These are phyloP conservation scores for Tetanocera ferruginea DNA, from an alignment of 2,888 invertebrate species.

Conservation along the genomic window DNA sequence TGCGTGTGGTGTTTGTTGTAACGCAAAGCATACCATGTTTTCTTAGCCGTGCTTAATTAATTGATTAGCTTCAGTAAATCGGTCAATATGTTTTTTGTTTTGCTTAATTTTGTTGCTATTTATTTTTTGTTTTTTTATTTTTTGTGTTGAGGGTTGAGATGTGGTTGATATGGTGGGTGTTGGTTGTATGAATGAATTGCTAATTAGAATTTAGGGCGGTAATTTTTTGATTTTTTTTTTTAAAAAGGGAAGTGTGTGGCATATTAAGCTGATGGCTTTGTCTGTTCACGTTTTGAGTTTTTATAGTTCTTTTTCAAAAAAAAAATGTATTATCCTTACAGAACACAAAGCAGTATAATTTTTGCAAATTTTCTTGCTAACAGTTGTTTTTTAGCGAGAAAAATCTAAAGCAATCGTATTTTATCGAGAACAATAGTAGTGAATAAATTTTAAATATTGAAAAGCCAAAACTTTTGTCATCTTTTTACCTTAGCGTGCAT, in stretches of 20 bases:
- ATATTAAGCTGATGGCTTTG: background rate
- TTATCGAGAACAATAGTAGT: background rate
- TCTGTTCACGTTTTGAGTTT: background rate
- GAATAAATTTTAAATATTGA: too few species aligned
- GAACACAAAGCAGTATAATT: too few species aligned
- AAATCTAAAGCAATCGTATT: too few species aligned
- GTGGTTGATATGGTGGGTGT: background rate
- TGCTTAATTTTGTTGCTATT: constrained; percentile 39
- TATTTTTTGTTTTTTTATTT: constrained; percentile 33
- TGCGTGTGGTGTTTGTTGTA: constrained; percentile 16
- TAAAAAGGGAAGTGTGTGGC: background rate
- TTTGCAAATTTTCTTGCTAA: too few species aligned
- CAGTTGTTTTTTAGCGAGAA: too few species aligned
- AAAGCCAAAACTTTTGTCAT: too few species aligned
- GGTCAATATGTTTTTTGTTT: constrained; percentile 62
- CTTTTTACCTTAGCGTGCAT: too few species aligned
- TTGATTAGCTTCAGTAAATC: constrained; percentile 69
- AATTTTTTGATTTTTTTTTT: constrained; percentile 11
- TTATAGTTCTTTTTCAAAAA: background rate
- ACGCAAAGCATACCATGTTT: background rate
- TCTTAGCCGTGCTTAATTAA: constrained; percentile 60
- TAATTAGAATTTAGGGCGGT: constrained; percentile 62
- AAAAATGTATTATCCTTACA: too few species aligned
- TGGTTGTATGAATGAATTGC: constrained; percentile 59
- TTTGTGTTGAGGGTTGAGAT: background rate